A percentile compares a stretch with the other conserved stretches of the same genome.
Conservation (phyloP, 2,797 vertebrate species). For the Decapterus maruadsi region DNA sequence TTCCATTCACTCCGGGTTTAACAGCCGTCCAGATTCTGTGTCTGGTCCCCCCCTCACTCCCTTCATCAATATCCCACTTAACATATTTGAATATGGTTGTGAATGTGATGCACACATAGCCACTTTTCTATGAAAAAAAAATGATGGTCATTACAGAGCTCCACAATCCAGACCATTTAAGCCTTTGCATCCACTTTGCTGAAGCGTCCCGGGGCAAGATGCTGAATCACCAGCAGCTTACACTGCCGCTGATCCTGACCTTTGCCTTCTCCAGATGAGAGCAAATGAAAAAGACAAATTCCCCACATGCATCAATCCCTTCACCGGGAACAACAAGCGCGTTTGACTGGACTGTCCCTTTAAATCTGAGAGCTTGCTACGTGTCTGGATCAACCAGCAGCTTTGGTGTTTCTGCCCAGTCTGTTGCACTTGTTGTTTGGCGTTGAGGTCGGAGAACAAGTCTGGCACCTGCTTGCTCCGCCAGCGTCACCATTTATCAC, state of each 20-base stretch:
- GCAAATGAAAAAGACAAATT: slow-evolving; percentile 43
- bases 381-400: slow-evolving; percentile 40
- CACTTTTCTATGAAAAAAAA: neutral
- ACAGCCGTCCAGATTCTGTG: slow-evolving; percentile 26
- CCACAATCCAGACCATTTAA: neutral
- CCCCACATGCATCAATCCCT: slow-evolving; percentile 24
- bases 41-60: slow-evolving; percentile 15
- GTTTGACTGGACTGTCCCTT: slow-evolving; percentile 49
- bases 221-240: slow-evolving; percentile 44
- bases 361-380: slow-evolving; percentile 47
- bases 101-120: neutral
- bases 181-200: slow-evolving; percentile 14
- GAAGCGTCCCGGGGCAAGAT: slow-evolving; percentile 24
- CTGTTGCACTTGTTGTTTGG: slow-evolving; percentile 63
- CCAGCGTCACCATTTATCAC: slow-evolving; percentile 69
- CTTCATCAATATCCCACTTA: slow-evolving; percentile 6
- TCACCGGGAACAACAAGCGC: neutral
- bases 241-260: slow-evolving; percentile 47
- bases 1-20: slow-evolving; percentile 37
- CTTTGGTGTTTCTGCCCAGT: slow-evolving; percentile 33
- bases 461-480: slow-evolving; percentile 70
- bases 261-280: slow-evolving; percentile 41
- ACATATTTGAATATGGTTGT: neutral
- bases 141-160: neutral
- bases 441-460: slow-evolving; percentile 39